Evolutionary conservation across 2,888 invertebrate genomes (phyloP), one percentile per base, ranked within the genome.

Genomic region (Parnassius apollo): DNA sequence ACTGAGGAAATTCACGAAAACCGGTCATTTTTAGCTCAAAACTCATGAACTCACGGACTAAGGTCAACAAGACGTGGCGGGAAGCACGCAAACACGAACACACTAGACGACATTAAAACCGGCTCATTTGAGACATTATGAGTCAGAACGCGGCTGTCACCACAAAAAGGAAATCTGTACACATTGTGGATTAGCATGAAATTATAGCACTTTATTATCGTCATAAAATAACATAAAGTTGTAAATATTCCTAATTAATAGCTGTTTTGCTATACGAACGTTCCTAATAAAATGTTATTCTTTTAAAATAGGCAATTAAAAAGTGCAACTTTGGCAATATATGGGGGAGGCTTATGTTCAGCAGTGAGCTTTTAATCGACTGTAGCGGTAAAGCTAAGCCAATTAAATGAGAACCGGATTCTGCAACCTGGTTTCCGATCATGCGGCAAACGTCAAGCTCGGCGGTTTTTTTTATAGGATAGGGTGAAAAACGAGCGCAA

Each of bases 11-110:
- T 18, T 18, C 13, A 48, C 70, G 59, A 64, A 62, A 75, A 75
- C 75, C 69, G 75, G 74, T 68, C 74, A 72, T 74, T 71, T 69
- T 75, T 74, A 70, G 64, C 76, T 74, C 68, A 73, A 72, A 76
- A 70, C 67, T 62, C 64, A 68, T 71, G 71, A 73, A 75, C 72
- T 72, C 67, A 69, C 68, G 61, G 57, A 61, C 62, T 65, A 68
- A 73, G 76, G 76, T 79, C 75, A 75, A 75, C 75, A 75, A 75
- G 68, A 71, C 67, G 67, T n/a, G 22, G 13, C 70, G 65, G 58
- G 45, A 62, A 67, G 61, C 65, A 63, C 61, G 64, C 66, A 35
- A 55, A 64, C 66, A 68, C 61, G 69, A 57, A 64, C 66, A 67
- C 58, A 70, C 67, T 62, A 57, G 52, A 62, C 61, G 59, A 62